Percentiles rank a stretch among this genome's conserved stretches.
Conservation (phyloP, 2,797 vertebrate genomes). For the Rhabdomys pumilio region DNA sequence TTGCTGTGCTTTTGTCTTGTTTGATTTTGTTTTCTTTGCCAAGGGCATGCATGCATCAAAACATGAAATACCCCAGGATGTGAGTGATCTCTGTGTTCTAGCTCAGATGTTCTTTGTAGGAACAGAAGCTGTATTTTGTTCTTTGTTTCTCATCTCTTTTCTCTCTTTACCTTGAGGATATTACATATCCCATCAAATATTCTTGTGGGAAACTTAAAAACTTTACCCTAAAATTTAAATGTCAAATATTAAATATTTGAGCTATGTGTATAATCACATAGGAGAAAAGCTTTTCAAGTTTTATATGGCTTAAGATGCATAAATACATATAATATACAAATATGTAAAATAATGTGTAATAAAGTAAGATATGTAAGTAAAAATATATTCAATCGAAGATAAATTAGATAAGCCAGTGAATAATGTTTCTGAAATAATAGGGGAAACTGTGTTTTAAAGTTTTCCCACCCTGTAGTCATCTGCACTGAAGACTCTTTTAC, state of each 20-base stretch:
- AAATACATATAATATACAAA: neutral
- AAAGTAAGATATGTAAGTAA: neutral
- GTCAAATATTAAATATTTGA: conserved; percentile 56
- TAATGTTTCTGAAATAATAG: conserved; percentile 32
- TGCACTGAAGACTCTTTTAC: neutral
- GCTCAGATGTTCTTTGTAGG: conserved; percentile 17
- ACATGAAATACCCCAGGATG: neutral
- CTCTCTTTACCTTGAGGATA: conserved; percentile 31
- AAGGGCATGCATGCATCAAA: conserved; percentile 26
- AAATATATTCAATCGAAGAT: conserved; percentile 26
- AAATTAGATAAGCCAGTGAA: conserved; percentile 27
- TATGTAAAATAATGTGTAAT: neutral
- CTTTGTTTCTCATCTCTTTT: conserved; percentile 34
- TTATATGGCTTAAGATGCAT: neutral
- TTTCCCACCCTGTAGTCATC: neutral
- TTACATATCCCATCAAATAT: neutral
- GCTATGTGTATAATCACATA: neutral
- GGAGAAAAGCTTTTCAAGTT: conserved; percentile 33
- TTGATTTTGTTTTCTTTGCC: conserved; percentile 45
- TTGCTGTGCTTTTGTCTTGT: conserved; percentile 16
- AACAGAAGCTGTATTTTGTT: conserved; percentile 23
- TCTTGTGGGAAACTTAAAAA: conserved; percentile 53
- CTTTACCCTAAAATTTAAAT: conserved; percentile 15
- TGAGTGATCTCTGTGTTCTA: conserved; percentile 34
- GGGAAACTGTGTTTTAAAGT: neutral